Conservation (phyloP, 1,140 invertebrate genomes). For the Drosophila bocki region DNA sequence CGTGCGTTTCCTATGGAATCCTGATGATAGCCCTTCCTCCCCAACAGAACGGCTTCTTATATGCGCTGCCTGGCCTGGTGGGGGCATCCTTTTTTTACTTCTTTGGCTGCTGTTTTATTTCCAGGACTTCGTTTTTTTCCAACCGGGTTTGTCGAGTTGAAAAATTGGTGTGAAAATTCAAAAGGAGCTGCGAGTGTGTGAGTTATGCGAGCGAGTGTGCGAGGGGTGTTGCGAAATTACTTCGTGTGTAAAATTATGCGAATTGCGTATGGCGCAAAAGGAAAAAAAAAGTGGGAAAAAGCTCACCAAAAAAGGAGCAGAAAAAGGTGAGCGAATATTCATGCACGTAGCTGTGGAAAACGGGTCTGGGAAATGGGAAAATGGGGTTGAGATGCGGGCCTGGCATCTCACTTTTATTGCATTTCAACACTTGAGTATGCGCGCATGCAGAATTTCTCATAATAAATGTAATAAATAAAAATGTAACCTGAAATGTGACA, state of each 20-base stretch:
- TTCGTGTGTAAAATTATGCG: constrained; percentile 83
- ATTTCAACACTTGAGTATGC: constrained; percentile 80
- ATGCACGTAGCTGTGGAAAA: constrained; percentile 59
- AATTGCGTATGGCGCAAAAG: constrained; percentile 62
- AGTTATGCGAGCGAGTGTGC: constrained; percentile 47
- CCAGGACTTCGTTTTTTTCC: constrained; percentile 42
- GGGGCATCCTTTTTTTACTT: constrained; percentile 29
- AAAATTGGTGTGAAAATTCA: constrained; percentile 85
- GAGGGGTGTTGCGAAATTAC: constrained; percentile 77
- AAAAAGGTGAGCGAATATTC: constrained; percentile 78
- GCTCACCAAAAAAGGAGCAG: constrained; percentile 23
- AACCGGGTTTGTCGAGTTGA: constrained; percentile 82
- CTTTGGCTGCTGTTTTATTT: constrained; percentile 42
- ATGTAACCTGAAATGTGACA: constrained; percentile 81
- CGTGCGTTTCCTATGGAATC: constrained; percentile 78
- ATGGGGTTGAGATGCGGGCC: constrained; percentile 35
- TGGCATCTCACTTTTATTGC: constrained; percentile 83
- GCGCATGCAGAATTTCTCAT: constrained; percentile 81
- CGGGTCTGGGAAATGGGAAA: constrained; percentile 1
- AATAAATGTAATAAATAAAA: constrained; percentile 84
- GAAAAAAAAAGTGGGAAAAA: constrained; percentile 42
- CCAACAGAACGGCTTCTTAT: constrained; percentile 30
- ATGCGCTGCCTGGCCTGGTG: constrained; percentile 19
- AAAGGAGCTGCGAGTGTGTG: constrained; percentile 80
- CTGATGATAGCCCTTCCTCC: constrained; percentile 59